Evolutionary conservation across 2,113 vertebrate genomes (phyloP).

Genomic region (Actenoides hombroni): DNA sequence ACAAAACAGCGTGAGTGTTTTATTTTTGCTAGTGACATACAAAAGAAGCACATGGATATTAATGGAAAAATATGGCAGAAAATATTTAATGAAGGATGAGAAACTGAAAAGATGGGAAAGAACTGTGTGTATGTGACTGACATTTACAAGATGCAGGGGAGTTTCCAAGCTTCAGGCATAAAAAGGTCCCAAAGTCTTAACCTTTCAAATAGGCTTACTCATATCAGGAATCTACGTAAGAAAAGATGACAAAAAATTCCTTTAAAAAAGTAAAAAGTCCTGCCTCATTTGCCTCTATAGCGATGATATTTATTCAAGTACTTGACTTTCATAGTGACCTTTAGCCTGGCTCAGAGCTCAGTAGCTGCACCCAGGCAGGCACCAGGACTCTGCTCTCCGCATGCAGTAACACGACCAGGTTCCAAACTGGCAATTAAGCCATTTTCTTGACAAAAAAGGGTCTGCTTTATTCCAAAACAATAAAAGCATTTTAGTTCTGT

Average conservation of each 20-base stretch:
- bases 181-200: not conserved
- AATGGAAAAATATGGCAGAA: conserved; percentile 20
- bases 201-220: conserved; percentile 2
- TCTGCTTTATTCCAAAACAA: not conserved
- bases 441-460: not conserved
- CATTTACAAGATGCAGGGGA: not conserved
- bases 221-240: not conserved
- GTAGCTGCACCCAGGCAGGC: not conserved
- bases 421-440: not conserved
- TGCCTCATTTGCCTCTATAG: not conserved
- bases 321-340: not conserved
- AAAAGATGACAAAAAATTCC: not conserved
- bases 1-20: conserved; percentile 30
- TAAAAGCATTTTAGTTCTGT: not conserved
- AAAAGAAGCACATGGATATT: conserved; percentile 10
- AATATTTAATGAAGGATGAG: not conserved
- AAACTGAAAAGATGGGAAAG: conserved; percentile 29
- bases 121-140: not conserved
- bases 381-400: not conserved
- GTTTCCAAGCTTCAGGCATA: conserved; percentile 7
- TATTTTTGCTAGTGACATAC: conserved; percentile 55
- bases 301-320: not conserved
- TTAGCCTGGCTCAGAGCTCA: not conserved
- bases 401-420: fast-evolving
- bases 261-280: not conserved